Conservation (phyloP, 1,140 invertebrate species). For the Spodoptera frugiperda region DNA sequence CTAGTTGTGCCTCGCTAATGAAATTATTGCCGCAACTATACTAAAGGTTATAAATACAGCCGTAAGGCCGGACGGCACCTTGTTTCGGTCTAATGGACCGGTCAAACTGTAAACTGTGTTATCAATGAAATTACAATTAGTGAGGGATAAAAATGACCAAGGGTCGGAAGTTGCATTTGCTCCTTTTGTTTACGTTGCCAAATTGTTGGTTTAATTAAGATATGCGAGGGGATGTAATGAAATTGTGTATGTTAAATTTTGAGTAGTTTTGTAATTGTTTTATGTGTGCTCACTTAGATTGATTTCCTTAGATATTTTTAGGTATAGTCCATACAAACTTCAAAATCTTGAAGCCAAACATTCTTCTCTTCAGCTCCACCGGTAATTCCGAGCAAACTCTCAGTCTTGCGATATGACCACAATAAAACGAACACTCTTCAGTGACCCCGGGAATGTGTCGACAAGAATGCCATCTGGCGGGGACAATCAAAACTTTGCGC, state of each 20-base stretch:
- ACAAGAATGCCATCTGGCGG: constrained; percentile 81
- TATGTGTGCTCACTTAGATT: neutral
- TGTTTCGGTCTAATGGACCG: constrained; percentile 85
- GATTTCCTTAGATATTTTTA: neutral
- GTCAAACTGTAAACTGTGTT: constrained; percentile 86
- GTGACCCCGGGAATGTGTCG: constrained; percentile 75
- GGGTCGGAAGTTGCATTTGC: constrained; percentile 75
- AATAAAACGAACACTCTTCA: constrained; percentile 74
- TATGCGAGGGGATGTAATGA: constrained; percentile 19
- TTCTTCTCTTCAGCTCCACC: neutral
- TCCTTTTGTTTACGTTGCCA: constrained; percentile 60
- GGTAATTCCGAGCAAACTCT: neutral
- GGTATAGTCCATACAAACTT: neutral
- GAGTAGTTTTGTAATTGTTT: neutral
- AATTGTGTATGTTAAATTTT: constrained; percentile 33
- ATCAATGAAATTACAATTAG: constrained; percentile 86
- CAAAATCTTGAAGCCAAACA: neutral
- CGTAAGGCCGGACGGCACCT: constrained; percentile 83
- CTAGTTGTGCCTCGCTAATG: constrained; percentile 84
- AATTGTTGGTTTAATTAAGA: constrained; percentile 23
- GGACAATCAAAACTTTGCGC: constrained; percentile 82
- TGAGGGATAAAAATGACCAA: constrained; percentile 78
- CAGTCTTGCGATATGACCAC: constrained; percentile 70
- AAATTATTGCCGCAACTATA: constrained; percentile 86
- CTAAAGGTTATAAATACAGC: constrained; percentile 85